A percentile compares a stretch with the other conserved stretches of the same genome.
Conservation (phyloP, 2,797 vertebrate genomes). For the Ispidina picta region DNA sequence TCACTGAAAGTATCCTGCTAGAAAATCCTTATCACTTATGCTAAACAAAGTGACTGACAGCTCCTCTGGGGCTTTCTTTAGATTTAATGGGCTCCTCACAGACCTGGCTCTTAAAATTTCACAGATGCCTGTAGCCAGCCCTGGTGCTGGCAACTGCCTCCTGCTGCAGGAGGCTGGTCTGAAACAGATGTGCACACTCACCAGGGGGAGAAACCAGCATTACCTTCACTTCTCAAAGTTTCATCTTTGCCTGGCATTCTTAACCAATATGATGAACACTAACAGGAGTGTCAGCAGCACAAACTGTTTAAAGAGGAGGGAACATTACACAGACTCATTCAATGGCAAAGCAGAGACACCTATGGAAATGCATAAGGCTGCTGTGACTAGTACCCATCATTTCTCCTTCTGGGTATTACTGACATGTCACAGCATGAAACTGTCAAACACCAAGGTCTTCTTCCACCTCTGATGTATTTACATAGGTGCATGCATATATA, state of each 20-base stretch:
- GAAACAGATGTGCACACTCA: not conserved
- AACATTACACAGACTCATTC: not conserved
- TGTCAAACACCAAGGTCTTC: not conserved
- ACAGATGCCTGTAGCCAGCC: not conserved
- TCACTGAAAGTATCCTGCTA: slow-evolving; percentile 50
- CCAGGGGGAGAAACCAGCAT: not conserved
- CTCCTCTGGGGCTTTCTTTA: slow-evolving; percentile 21
- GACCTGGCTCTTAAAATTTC: slow-evolving; percentile 16
- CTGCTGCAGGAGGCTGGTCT: slow-evolving; percentile 3
- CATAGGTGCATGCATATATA: not conserved
- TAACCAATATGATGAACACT: not conserved
- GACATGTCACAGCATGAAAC: not conserved
- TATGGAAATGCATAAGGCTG: not conserved
- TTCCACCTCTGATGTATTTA: not conserved
- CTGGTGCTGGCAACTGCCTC: not conserved
- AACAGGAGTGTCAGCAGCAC: not conserved
- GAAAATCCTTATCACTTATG: slow-evolving; percentile 43
- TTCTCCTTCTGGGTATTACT: not conserved
- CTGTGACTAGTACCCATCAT: not conserved
- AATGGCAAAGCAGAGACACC: not conserved
- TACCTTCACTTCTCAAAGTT: not conserved
- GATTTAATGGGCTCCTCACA: slow-evolving; percentile 30
- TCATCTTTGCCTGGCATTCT: not conserved
- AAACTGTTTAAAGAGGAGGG: not conserved
- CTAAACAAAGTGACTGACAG: slow-evolving; percentile 39